Evolutionary conservation across 2,888 invertebrate species (phyloP).

Genomic region (Terebella lapidaria): DNA sequence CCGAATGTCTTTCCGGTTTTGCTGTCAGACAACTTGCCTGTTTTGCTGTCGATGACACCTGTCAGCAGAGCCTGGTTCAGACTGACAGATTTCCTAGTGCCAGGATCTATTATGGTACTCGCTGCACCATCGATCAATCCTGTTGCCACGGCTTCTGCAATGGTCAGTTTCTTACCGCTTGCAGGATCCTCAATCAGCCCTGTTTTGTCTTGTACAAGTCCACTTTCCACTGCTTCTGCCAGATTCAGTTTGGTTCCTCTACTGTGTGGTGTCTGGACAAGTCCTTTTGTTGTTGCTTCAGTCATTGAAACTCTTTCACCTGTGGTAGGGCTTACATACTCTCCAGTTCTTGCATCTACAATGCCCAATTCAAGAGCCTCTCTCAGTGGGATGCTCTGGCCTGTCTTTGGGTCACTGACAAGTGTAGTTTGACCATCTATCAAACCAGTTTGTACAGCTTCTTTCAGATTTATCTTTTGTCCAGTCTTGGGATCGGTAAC

Average conservation of each 20-base stretch:
- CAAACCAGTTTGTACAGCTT: conserved; percentile 21
- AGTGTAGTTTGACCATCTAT: conserved; percentile 23
- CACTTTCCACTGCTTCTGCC: conserved; percentile 27
- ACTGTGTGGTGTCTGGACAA: conserved; percentile 24
- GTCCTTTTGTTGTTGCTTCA: conserved; percentile 66
- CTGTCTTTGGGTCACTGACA: conserved; percentile 21
- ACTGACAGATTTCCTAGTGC: conserved; percentile 17
- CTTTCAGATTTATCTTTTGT: conserved; percentile 65
- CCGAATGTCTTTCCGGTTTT: conserved; percentile 57
- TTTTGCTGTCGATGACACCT: conserved; percentile 23
- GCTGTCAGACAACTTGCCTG: conserved; percentile 25
- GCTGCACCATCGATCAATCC: conserved; percentile 25
- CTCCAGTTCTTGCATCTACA: conserved; percentile 70
- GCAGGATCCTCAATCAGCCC: conserved; percentile 27
- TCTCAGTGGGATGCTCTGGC: conserved; percentile 24
- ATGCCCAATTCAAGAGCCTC: conserved; percentile 59
- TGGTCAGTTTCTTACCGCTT: conserved; percentile 21
- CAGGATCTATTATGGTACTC: conserved; percentile 25
- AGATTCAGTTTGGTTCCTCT: too few relatives aligned
- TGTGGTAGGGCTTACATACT: conserved; percentile 33
- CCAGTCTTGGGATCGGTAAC: conserved; percentile 79
- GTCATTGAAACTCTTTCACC: conserved; percentile 69
- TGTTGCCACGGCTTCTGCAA: conserved; percentile 23
- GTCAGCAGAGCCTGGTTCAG: conserved; percentile 21
- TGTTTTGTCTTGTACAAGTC: conserved; percentile 25